Evolutionary conservation across 2,888 invertebrate genomes (phyloP).

Genomic region (Helicoverpa assulta): DNA sequence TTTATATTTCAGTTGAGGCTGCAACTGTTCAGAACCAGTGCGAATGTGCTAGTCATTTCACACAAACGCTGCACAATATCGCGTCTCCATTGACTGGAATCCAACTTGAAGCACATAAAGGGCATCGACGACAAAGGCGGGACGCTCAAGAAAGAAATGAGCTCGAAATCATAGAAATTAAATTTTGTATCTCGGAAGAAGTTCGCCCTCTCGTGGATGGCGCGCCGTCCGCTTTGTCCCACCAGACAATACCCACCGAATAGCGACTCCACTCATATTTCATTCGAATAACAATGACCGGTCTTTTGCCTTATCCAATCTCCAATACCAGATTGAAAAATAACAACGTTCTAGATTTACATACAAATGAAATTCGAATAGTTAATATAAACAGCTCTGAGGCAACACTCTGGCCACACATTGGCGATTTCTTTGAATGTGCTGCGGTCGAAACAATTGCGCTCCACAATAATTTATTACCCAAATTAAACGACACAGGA

Average conservation of each 20-base stretch:
- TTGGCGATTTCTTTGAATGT: constrained; percentile 63
- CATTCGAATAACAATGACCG: constrained; percentile 82
- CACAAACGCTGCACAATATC: constrained; percentile 83
- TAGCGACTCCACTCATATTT: constrained; percentile 83
- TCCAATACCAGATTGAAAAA: constrained; percentile 75
- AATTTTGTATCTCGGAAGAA: constrained; percentile 82
- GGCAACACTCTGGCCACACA: constrained; percentile 41
- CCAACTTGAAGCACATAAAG: constrained; percentile 80
- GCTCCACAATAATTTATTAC: constrained; percentile 72
- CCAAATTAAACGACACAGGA: constrained; percentile 73
- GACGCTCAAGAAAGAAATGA: constrained; percentile 74
- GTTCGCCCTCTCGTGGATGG: constrained; percentile 69
- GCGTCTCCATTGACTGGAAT: constrained; percentile 79
- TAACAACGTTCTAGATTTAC: constrained; percentile 66
- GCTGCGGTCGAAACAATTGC: constrained; percentile 65
- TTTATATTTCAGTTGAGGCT: constrained; percentile 71
- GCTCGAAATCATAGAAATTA: constrained; percentile 84
- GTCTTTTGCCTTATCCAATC: constrained; percentile 79
- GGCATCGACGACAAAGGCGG: constrained; percentile 78
- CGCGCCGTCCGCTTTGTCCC: constrained; percentile 76
- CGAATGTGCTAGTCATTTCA: constrained; percentile 82
- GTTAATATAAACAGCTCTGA: constrained; percentile 46
- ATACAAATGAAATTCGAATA: constrained; percentile 52
- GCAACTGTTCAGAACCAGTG: constrained; percentile 69
- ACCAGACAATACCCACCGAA: constrained; percentile 79